Evolutionary conservation across 1,140 invertebrate genomes (phyloP), one percentile per base, ranked within the genome.

Genomic region (Drosophila kepulauana): DNA sequence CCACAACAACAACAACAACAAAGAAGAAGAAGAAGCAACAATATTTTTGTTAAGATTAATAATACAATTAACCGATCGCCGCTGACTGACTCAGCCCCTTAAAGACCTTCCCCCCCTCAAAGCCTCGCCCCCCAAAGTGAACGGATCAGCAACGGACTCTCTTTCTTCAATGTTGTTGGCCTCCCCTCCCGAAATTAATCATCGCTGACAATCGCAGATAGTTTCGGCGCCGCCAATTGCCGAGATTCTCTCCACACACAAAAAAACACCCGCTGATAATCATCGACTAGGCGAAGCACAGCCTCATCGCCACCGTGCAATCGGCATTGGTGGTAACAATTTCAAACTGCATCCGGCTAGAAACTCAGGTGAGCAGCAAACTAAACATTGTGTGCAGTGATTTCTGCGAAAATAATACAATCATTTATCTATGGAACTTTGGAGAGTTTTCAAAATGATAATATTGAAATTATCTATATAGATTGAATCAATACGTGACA

Each of bases 331-430:
- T 72, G 66, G 41, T 41, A 15, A 46, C 38, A 45, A 63, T 78
- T 87, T 88, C 75, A 81, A 84, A 84, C 70, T 78, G 85, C 54
- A 80, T 77, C 84, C 85, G 85, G 70, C 67, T 57, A 75, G 13
- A 84, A 56, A 88, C 69, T 79, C 84, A 89, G 84, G 84, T 88
- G 46, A 88, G 85, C 58, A 6, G 3, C 51, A 35, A 15, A 6
- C 15, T 15, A 5, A 35, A 5, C 8, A 35, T 25, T 25, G 20
- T 25, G 20, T 25, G 20, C 20, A 25, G 20, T 25, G 20, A 25
- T 25, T 25, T 25, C 20, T 25, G 20, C 35, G 35, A 35, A 35
- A 35, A 35, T 35, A 35, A 8, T 35, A 8, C 8, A 35, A 35
- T 25, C 35, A 8, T 35, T 35, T 35, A 35, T 35, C 8, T 25